These are phyloP conservation scores for Nomada fabriciana DNA, from an alignment of 2,888 invertebrate genomes.

Conservation along the genomic window DNA sequence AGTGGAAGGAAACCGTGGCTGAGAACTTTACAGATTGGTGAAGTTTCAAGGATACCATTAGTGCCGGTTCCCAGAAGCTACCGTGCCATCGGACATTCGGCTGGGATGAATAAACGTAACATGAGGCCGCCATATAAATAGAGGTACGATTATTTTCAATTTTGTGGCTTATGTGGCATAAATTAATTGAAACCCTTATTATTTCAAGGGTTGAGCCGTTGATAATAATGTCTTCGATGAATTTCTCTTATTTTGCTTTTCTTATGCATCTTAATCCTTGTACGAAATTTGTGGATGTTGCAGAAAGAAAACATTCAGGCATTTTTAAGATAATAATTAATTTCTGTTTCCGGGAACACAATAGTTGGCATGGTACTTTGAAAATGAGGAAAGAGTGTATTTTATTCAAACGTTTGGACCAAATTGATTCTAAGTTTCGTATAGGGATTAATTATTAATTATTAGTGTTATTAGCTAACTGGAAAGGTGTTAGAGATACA, in stretches of 20 bases:
- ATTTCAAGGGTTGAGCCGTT: too few species aligned
- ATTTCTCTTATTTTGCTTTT: too few species aligned
- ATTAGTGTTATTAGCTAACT: neutral
- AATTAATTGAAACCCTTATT: neutral
- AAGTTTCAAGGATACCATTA: conserved; percentile 54
- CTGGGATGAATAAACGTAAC: conserved; percentile 57
- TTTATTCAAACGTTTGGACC: too few species aligned
- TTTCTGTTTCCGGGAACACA: too few species aligned
- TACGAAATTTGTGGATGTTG: too few species aligned
- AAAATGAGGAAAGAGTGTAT: too few species aligned
- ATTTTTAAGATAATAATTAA: too few species aligned
- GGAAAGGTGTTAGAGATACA: neutral
- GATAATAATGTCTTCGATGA: too few species aligned
- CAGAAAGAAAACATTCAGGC: too few species aligned
- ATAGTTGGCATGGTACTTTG: too few species aligned
- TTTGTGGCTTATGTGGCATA: neutral
- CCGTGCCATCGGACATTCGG: conserved; percentile 24
- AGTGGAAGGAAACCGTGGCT: conserved; percentile 17
- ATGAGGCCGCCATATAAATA: conserved; percentile 38
- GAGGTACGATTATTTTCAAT: conserved; percentile 50
- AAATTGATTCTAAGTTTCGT: too few species aligned
- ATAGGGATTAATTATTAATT: neutral
- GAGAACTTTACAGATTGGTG: conserved; percentile 34
- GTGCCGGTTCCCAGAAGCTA: neutral
- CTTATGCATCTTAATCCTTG: too few species aligned